These are phyloP conservation scores for Fregetta grallaria DNA, from an alignment of 2,113 vertebrate species.

Conservation along the genomic window DNA sequence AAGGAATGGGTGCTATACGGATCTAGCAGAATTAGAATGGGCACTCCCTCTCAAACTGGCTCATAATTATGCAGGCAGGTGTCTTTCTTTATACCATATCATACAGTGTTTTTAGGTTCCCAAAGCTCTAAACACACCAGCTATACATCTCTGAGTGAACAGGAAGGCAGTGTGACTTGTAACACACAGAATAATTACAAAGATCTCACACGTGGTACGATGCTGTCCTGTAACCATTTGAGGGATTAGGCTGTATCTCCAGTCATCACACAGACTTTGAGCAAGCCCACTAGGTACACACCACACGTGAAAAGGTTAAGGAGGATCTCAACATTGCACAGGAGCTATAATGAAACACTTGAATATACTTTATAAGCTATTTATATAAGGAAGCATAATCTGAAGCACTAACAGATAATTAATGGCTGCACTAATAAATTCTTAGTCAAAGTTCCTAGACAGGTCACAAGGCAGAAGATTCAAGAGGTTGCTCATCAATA, in stretches of 20 bases:
- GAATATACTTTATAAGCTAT: neutral
- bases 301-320: rapidly evolving
- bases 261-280: neutral
- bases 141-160: neutral
- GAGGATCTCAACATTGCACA: neutral
- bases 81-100: neutral
- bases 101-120: neutral
- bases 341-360: neutral
- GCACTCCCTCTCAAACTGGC: neutral
- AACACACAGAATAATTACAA: neutral
- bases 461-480: neutral
- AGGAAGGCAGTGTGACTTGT: neutral
- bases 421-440: neutral
- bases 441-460: neutral
- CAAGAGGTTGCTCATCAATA: neutral
- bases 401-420: neutral
- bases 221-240: neutral
- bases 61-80: neutral
- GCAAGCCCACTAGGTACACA: neutral
- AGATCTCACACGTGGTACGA: rapidly evolving
- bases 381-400: neutral
- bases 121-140: neutral
- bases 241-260: neutral
- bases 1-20: neutral
- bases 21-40: neutral